Base-by-base conservation (phyloP, 2,113 vertebrate species). In the Gymnarchus niloticus region DNA sequence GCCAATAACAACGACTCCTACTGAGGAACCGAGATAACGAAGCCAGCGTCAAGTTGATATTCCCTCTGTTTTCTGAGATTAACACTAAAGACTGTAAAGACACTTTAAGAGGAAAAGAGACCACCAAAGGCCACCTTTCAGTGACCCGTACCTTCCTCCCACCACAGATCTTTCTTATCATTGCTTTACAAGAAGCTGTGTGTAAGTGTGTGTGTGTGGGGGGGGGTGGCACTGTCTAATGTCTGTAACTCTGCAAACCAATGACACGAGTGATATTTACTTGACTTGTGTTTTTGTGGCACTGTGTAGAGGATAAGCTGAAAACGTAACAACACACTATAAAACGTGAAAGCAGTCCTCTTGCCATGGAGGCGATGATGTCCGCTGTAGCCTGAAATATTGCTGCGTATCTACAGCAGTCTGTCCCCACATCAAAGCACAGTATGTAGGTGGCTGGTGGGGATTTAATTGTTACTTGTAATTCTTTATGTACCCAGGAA, bases 1-100 rank as follows among this genome's bases (percentile, higher is more conserved):
- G 91, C 92, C 93, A 92, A 93, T 92, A 91, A 85, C 91, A 90
- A 91, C 52, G 86, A 93, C 91, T 93, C 90, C 91, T 92, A 91
- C 54, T 88, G 90, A 91, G 90, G 90, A 91, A 86, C 89, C 85
- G 87, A 85, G 90, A 92, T 94, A 94, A 94, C 93, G 92, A 93
- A 93, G 88, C 87, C 92, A 87, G 91, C 83, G 84, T 89, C 88
- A 92, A 94, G 88, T 83, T 94, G 91, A 91, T 94, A 91, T 89
- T 93, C 52, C 90, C 92, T 87, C 89, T 92, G 88, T 90, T 93
- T 89, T 83, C 83, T 89, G 41, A 90, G 84, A 91, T 88, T 83
- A 89, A 84, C 9, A 49, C 76, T 90, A 87, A 84, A 21, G 87
- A 88, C 23, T 56, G 82, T n/a, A n/a, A n/a, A 88, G 54, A 10